These are phyloP conservation scores for Apis dorsata DNA, from an alignment of 1,140 invertebrate genomes.

Conservation along the genomic window DNA sequence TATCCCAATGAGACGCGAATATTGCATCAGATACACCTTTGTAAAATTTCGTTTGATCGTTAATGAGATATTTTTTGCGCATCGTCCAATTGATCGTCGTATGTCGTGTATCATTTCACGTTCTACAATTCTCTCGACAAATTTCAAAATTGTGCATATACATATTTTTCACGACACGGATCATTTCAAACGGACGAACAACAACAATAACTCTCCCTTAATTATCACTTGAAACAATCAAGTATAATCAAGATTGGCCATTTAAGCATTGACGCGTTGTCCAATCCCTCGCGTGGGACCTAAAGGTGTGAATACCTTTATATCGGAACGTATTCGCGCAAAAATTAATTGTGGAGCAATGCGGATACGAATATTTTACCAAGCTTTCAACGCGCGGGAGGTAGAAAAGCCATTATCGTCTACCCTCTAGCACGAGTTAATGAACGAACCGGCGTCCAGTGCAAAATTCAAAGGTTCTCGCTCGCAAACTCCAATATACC, in stretches of 20 bases:
- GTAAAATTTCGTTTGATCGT: background rate
- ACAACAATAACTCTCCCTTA: background rate
- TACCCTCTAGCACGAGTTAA: conserved; percentile 20
- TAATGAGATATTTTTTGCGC: background rate
- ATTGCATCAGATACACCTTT: too few relatives aligned
- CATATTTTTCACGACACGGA: too few relatives aligned
- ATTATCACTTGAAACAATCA: conserved; percentile 8
- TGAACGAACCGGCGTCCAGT: conserved; percentile 28
- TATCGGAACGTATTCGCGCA: conserved; percentile 26
- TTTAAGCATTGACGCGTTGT: too few relatives aligned
- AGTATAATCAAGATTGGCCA: background rate
- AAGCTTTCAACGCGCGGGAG: conserved; percentile 3
- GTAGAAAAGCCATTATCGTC: conserved; percentile 48
- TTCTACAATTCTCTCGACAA: background rate
- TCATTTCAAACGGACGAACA: background rate
- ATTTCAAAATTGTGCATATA: background rate
- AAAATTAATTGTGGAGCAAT: conserved; percentile 30
- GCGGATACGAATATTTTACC: conserved; percentile 35
- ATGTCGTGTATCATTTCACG: background rate
- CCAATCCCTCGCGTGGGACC: too few relatives aligned
- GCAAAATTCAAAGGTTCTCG: conserved; percentile 30
- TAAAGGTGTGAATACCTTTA: background rate
- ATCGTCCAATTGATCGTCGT: background rate
- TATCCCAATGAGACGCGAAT: background rate
- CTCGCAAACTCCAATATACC: conserved; percentile 35